These are phyloP conservation scores for Pogonus chalceus DNA, from an alignment of 1,140 invertebrate species.

Conservation along the genomic window DNA sequence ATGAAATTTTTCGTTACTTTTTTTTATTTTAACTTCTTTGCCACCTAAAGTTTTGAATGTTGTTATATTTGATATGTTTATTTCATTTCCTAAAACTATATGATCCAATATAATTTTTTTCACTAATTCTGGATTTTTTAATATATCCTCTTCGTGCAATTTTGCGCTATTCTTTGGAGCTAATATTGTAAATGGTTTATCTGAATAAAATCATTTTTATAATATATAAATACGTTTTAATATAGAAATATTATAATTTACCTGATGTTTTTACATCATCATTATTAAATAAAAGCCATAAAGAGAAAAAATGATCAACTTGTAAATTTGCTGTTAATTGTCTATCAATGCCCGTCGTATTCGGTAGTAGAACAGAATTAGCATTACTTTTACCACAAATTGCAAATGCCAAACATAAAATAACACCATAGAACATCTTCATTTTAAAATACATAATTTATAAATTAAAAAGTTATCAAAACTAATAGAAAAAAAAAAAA, in stretches of 20 bases:
- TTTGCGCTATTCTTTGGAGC: slow-evolving; percentile 44
- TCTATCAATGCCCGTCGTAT: slow-evolving; percentile 40
- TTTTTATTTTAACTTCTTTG: slow-evolving; percentile 36
- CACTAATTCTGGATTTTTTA: slow-evolving; percentile 35
- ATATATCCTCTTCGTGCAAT: slow-evolving; percentile 35
- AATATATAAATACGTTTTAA: neutral
- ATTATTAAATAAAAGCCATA: slow-evolving; percentile 44
- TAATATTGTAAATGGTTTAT: slow-evolving; percentile 47
- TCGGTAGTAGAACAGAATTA: slow-evolving; percentile 40
- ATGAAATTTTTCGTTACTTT: slow-evolving; percentile 33
- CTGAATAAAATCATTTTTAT: slow-evolving; percentile 31
- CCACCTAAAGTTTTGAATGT: slow-evolving; percentile 42
- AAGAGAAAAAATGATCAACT: slow-evolving; percentile 42
- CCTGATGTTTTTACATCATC: slow-evolving; percentile 42
- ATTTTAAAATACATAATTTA: no score
- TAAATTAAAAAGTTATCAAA: no score
- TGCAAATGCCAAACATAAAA: no score
- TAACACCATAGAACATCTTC: no score
- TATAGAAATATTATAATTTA: slow-evolving; percentile 20
- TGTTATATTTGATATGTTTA: slow-evolving; percentile 32
- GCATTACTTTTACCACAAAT: no score
- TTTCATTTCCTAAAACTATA: slow-evolving; percentile 38
- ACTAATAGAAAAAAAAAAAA: no score
- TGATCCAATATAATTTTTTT: slow-evolving; percentile 47
- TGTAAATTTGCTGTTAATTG: slow-evolving; percentile 37